These are phyloP conservation scores for Torymus aiolomorphi DNA, from an alignment of 2,888 invertebrate genomes.

Conservation along the genomic window DNA sequence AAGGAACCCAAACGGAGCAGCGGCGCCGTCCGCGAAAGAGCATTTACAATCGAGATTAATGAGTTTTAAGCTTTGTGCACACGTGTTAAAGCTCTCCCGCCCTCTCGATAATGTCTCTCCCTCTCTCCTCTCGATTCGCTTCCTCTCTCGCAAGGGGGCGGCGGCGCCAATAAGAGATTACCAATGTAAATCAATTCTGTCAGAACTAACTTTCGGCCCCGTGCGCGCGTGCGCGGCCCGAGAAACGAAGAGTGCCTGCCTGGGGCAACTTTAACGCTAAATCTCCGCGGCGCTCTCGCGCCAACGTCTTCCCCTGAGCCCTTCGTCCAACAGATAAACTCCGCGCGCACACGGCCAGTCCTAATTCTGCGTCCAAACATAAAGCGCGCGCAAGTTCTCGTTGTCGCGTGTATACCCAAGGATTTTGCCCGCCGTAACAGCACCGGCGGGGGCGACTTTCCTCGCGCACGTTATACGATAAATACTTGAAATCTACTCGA, in stretches of 20 bases:
- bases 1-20: no score
- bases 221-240: background rate
- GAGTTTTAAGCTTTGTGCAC: slow-evolving; percentile 42
- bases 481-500: slow-evolving; percentile 54
- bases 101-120: slow-evolving; percentile 20
- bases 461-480: slow-evolving; percentile 19
- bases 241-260: slow-evolving; percentile 49
- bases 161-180: slow-evolving; percentile 46
- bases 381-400: slow-evolving; percentile 52
- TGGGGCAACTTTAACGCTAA: slow-evolving; percentile 61
- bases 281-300: slow-evolving; percentile 58
- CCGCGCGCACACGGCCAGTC: slow-evolving; percentile 49
- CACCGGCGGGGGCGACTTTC: no score
- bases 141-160: background rate
- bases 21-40: background rate
- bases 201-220: slow-evolving; percentile 58
- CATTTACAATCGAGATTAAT: slow-evolving; percentile 32
- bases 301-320: slow-evolving; percentile 62
- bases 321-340: slow-evolving; percentile 62
- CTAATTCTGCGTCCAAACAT: slow-evolving; percentile 62
- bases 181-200: slow-evolving; percentile 63
- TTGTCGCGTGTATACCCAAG: slow-evolving; percentile 44
- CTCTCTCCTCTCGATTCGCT: background rate
- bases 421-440: slow-evolving; percentile 13
- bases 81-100: slow-evolving; percentile 14